Conservation (phyloP, 2,797 vertebrate species). For the Anisognathus igniventris region DNA sequence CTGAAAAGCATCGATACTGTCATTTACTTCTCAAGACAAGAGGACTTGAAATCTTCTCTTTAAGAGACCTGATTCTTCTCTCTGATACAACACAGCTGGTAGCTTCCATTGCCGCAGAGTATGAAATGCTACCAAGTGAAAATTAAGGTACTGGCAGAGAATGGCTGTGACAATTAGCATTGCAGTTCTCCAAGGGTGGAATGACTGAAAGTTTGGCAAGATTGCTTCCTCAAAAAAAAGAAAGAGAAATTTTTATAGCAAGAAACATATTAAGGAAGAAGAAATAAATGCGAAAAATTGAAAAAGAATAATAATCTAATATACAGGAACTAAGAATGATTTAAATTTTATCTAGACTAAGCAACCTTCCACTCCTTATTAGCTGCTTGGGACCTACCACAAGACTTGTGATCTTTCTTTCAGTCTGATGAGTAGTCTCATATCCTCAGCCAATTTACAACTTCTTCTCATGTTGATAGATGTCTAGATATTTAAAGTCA, state of each 20-base stretch:
- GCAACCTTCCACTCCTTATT: neutral
- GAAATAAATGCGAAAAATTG: neutral
- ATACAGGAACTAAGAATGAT: neutral
- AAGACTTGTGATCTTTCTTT: neutral
- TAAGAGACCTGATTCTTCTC: neutral
- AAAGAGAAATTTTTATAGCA: neutral
- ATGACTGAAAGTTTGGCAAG: neutral
- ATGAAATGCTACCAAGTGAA: neutral
- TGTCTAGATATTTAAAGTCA: constrained; percentile 13
- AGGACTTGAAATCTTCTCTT: neutral
- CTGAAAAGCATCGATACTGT: neutral
- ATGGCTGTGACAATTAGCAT: neutral
- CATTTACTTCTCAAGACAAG: neutral
- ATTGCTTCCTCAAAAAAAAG: neutral
- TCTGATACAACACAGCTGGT: neutral
- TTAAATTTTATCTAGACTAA: neutral
- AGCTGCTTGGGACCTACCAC: neutral
- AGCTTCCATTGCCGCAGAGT: neutral
- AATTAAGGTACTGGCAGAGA: neutral
- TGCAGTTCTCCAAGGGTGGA: neutral
- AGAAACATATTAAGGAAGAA: neutral
- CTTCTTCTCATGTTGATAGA: neutral
- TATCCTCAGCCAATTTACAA: neutral
- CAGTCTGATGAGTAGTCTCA: neutral
- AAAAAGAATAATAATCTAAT: neutral